These are phyloP conservation scores for Volucella inflata DNA, from an alignment of 2,888 invertebrate species.

Conservation along the genomic window DNA sequence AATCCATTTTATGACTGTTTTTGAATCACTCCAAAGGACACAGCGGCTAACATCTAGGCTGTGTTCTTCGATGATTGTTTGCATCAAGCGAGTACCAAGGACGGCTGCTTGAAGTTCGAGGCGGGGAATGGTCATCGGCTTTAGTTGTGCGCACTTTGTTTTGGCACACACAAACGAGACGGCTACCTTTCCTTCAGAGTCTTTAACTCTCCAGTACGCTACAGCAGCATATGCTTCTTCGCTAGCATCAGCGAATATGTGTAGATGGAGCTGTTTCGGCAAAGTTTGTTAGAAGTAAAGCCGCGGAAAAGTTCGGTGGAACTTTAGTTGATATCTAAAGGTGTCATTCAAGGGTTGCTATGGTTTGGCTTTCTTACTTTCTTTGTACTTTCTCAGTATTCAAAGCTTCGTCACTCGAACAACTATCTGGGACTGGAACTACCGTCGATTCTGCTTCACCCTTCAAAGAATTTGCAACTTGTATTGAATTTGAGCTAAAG, in stretches of 20 bases:
- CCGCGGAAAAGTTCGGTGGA: no score
- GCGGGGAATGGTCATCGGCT: conserved; percentile 25
- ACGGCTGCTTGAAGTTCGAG: conserved; percentile 60
- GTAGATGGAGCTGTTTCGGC: conserved; percentile 2
- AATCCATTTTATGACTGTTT: conserved; percentile 69
- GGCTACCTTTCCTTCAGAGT: no score
- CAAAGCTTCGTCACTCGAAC: not conserved
- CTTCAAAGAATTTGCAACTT: not conserved
- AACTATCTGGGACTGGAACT: not conserved
- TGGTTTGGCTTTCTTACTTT: no score
- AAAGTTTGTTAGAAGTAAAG: no score
- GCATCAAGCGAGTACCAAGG: conserved; percentile 43
- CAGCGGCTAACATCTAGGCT: conserved; percentile 1
- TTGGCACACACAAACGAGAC: no score
- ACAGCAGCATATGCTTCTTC: conserved; percentile 32
- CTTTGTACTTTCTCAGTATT: not conserved
- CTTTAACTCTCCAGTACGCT: no score
- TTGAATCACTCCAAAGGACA: conserved; percentile 30
- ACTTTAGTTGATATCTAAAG: not conserved
- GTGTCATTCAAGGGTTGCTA: not conserved
- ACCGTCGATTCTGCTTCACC: not conserved
- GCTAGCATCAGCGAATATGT: conserved; percentile 33
- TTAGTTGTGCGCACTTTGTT: conserved; percentile 19
- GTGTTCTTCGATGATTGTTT: conserved; percentile 27
- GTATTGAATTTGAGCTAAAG: not conserved